Evolutionary conservation across 2,113 vertebrate genomes (phyloP), one percentile per base, ranked within the genome.

Genomic region (Apodemus sylvaticus): DNA sequence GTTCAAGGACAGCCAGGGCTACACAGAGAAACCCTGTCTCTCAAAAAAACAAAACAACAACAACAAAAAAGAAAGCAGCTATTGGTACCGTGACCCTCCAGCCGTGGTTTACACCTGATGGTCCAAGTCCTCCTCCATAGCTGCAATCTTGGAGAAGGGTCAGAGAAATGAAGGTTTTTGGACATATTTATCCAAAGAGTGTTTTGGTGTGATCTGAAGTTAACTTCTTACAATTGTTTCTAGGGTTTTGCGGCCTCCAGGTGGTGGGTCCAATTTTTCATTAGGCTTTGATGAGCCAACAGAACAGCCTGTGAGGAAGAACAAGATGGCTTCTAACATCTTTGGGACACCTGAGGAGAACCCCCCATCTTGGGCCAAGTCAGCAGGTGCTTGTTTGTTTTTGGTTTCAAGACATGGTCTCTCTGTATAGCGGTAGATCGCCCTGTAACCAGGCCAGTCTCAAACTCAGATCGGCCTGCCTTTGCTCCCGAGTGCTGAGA

Each of bases 291-390:
- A 99, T 0, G 99, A 99, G 91, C 99, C 99, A 34, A 91, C 99
- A 98, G 98, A 99, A 77, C 96, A 99, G 24, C 98, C 99, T 0
- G 95, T 97, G 90, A 98, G 99, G 96, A 99, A 99, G 98, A 99
- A 99, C 98, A 99, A 99, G 97, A 99, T 99, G 99, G 99, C 99
- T 94, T 99, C 99, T 93, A 99, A 98, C 97, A 99, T 99, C 98
- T 99, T 99, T 86, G 99, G 99, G 70, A 99, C 99, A 96, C 98
- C 99, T 22, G 99, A 99, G 95, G 99, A 99, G 94, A 98, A 98
- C 53, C 99, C 99, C 29, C 99, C 98, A 39, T 98, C 98, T 36
- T 98, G 98, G 98, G 98, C 98, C 96, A 98, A 98, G 78, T 93
- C 98, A 0, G 96, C 98, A 86, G 83, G 86, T 88, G 4, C 90